A percentile compares a stretch with the other conserved stretches of the same genome.
phyloP scores from a whole-genome alignment of 2,797 vertebrate genomes.

The Protosalanx chinensis region DNA sequence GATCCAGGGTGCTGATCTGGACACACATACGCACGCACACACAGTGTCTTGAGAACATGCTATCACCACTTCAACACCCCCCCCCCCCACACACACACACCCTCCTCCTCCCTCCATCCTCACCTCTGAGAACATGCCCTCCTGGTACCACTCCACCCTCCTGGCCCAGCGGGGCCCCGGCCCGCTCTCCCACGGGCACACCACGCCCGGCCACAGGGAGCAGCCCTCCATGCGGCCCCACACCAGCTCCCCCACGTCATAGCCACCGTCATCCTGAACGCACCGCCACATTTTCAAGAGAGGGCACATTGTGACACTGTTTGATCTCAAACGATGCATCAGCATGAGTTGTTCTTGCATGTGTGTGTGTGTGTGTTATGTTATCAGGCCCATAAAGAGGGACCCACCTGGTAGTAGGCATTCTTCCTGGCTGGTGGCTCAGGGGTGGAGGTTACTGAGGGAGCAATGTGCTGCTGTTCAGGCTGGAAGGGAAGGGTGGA shows the following conservation, averaged over 20 bases:
- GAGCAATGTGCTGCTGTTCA: not conserved
- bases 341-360: no score
- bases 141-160: conserved; percentile 66
- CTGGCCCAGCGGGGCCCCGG: conserved; percentile 5
- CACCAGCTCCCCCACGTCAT: conserved; percentile 59
- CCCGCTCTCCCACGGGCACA: conserved; percentile 16
- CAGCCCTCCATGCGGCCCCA: conserved; percentile 56
- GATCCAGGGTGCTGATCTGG: conserved; percentile 47
- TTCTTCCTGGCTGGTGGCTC: not conserved
- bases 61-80: no score
- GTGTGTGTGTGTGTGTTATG: not conserved
- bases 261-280: conserved; percentile 39
- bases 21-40: not conserved
- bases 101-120: conserved; percentile 8
- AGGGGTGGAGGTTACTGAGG: not conserved
- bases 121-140: conserved; percentile 59
- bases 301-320: no score
- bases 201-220: conserved; percentile 61
- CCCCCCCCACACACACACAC: no score
- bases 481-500: not conserved
- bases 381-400: not conserved
- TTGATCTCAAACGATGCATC: no score
- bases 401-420: not conserved
- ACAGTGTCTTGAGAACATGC: no score
- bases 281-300: not conserved